Percentiles rank a stretch among this genome's conserved stretches.
These are phyloP conservation scores for Hecatera dysodea DNA, from an alignment of 2,888 invertebrate species.

Conservation along the genomic window DNA sequence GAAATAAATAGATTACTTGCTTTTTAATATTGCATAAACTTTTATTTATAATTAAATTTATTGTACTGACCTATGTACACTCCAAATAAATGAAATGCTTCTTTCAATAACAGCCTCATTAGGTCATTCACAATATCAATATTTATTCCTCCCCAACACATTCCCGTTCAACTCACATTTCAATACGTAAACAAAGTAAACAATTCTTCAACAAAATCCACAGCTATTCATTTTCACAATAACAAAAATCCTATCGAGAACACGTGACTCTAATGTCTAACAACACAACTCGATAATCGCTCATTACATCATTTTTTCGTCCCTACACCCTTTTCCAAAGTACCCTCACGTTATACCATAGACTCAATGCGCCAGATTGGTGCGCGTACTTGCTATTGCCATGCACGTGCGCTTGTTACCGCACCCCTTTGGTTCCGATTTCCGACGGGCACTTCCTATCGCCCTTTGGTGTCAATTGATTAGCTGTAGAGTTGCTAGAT, in stretches of 20 bases:
- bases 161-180: background rate
- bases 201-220: background rate
- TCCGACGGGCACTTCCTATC: slow-evolving; percentile 76
- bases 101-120: background rate
- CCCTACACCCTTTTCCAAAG: slow-evolving; percentile 51
- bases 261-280: slow-evolving; percentile 39
- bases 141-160: background rate
- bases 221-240: background rate
- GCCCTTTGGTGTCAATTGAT: slow-evolving; percentile 70
- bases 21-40: no score
- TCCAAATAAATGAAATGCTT: background rate
- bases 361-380: slow-evolving; percentile 65
- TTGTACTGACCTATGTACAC: background rate
- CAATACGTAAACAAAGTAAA: background rate
- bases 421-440: slow-evolving; percentile 69
- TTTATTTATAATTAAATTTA: background rate
- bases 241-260: slow-evolving; percentile 3
- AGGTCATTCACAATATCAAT: background rate
- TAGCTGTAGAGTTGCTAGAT: slow-evolving; percentile 58
- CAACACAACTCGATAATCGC: slow-evolving; percentile 15
- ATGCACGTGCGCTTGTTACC: slow-evolving; percentile 68
- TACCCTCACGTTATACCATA: slow-evolving; percentile 54
- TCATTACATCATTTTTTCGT: slow-evolving; percentile 26
- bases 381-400: slow-evolving; percentile 65
- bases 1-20: background rate